Percentiles rank a stretch among this genome's conserved stretches.
Conservation (phyloP, 2,113 vertebrate species). For the Oncorhynchus masou region DNA sequence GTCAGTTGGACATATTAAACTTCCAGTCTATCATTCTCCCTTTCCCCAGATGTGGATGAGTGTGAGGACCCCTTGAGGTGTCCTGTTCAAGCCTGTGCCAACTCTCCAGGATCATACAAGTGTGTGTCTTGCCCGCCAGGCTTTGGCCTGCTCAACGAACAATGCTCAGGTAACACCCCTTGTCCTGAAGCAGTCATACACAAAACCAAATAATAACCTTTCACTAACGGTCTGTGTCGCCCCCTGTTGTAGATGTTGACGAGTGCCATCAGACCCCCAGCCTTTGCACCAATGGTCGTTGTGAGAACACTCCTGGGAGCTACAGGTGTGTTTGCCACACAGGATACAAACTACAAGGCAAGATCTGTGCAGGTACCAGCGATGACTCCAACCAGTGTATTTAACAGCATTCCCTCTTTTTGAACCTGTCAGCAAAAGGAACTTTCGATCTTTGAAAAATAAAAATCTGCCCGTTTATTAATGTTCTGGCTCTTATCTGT, state of each 20-base stretch:
- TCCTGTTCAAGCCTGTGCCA: conserved; percentile 75
- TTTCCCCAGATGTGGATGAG: conserved; percentile 63
- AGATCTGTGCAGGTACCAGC: conserved; percentile 66
- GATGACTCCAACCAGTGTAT: no score
- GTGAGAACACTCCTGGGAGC: conserved; percentile 74
- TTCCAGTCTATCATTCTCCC: not conserved
- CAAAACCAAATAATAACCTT: not conserved
- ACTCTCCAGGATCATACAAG: conserved; percentile 72
- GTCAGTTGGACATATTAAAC: no score
- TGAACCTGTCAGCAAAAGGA: not conserved
- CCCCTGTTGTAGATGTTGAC: conserved; percentile 41
- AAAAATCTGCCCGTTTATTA: not conserved
- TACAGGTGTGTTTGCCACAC: conserved; percentile 76
- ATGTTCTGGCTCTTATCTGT: not conserved
- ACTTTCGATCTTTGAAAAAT: no score
- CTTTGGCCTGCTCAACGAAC: conserved; percentile 58
- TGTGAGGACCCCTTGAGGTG: conserved; percentile 71
- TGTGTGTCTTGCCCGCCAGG: conserved; percentile 70
- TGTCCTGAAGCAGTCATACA: not conserved
- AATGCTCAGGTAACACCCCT: conserved; percentile 67
- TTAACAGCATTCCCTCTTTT: no score
- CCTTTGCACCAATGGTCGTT: conserved; percentile 67
- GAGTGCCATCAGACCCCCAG: conserved; percentile 67
- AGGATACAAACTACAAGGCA: conserved; percentile 69
- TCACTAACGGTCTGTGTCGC: not conserved